Evolutionary conservation across 2,113 vertebrate species (phyloP).

Genomic region (Trichechus manatus): DNA sequence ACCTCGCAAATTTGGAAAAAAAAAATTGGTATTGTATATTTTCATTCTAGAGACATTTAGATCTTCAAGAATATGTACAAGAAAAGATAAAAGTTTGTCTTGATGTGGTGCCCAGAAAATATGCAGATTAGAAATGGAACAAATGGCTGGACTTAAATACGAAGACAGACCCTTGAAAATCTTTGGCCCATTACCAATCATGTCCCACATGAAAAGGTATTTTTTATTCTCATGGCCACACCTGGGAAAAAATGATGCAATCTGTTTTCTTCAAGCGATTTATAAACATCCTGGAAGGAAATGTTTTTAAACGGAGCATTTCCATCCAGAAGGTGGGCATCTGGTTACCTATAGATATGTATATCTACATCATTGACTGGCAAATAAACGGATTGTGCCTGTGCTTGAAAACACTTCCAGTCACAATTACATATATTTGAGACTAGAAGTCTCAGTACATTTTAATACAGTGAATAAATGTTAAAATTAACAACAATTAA

Average conservation of each 20-base stretch:
- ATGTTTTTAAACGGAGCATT: slow-evolving; percentile 49
- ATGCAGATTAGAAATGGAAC: slow-evolving; percentile 44
- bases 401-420: background rate
- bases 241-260: background rate
- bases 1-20: background rate
- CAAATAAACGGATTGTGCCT: slow-evolving; percentile 18
- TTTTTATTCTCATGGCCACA: slow-evolving; percentile 41
- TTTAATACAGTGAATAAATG: background rate
- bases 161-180: slow-evolving; percentile 53
- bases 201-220: background rate
- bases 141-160: background rate
- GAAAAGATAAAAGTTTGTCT: slow-evolving; percentile 35
- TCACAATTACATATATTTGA: background rate
- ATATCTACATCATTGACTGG: background rate
- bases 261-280: slow-evolving; percentile 31
- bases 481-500: slow-evolving; percentile 22
- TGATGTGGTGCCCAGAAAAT: slow-evolving; percentile 48
- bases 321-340: slow-evolving; percentile 33
- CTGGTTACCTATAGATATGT: background rate
- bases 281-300: background rate
- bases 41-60: slow-evolving; percentile 48
- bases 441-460: background rate
- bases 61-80: slow-evolving; percentile 53
- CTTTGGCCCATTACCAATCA: background rate
- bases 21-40: background rate